Base-by-base conservation (phyloP, 2,888 invertebrate genomes). In the Macropis europaea region DNA sequence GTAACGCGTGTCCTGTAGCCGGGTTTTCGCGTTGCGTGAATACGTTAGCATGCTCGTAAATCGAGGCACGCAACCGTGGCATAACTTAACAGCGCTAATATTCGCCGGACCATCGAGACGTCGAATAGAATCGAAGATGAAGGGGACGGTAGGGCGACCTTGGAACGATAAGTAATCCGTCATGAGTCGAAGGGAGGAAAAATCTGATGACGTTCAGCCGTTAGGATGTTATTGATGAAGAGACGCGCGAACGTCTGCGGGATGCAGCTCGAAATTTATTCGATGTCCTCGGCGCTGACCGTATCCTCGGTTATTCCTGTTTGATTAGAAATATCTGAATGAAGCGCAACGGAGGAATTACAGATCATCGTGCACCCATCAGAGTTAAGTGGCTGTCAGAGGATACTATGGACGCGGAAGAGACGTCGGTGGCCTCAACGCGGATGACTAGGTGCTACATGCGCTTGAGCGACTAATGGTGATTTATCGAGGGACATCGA, bases 301-400 rank as follows among this genome's bases (percentile, higher is more conserved):
- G 50, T 63, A 69, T 64, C 64, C 28, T 48, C 47, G 48, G 15
- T 42, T 36, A 34, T 48, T 63, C 48, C 43, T 36, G 63, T 42
- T 67, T 60, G 53, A 71, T 71, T 71, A 50, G 70, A 71, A 61
- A 68, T 50, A 54, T 67, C 59, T 48, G 28, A 60, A 67, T 54
- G 53, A 32, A n/a, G 9, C 7, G 22, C 15, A 19, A 6, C 28
- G 24, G 9, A 22, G 28, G 53, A 53, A 60, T 70, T 42, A 60
- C 67, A 24, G 53, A 67, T 70, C 70, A 54, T 70, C 60, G 53
- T 17, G 13, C 26, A 6, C 30, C 54, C 34, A 17, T 54, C 47
- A 34, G 24, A 61, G 53, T 54, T 71, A 68, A 71, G 30, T 54
- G 54, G 30, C 60, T 54, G 70, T 54, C 68, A 50, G 22, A 11